Base-by-base conservation (phyloP, 1,140 invertebrate genomes). In the Aradophagus sp. region DNA sequence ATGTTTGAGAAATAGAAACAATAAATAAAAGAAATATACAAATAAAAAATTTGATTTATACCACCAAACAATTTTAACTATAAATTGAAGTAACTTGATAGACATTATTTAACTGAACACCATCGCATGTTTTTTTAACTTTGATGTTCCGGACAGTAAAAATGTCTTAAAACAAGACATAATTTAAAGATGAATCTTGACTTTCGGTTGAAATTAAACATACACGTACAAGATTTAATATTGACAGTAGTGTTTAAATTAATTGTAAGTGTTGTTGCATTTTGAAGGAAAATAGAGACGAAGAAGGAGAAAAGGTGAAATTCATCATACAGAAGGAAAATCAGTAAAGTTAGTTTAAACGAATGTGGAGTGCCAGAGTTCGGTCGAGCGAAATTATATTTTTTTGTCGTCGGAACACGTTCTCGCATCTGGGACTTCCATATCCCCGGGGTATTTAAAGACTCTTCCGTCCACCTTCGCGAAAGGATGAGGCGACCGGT, bases 401-500 rank as follows among this genome's bases (percentile, higher is more conserved):
- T 84, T n/a, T 81, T 81, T 80, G 80, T 82, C 78, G 75, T 80
- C 81, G 76, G 71, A 74, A 80, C 82, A 83, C 80, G 80, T 84
- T 77, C 69, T 68, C 75, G 71, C 70, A 76, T 76, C 71, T 76
- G 73, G 78, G 77, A 80, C 79, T 77, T 69, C 75, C 75, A 76
- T 80, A 81, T 83, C 80, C 80, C 81, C 69, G 50, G 82, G 82
- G 82, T 84, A 83, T 84, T 84, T 83, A 83, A 84, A 84, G 81
- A 83, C 80, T 80, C 77, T 77, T 79, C 74, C 73, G 75, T 81
- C 77, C 72, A 79, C 78, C 74, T 78, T 74, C 71, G 76, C 75
- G 75, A 55, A 65, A 72, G 70, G 67, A 72, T 66, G 70, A 76
- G 73, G 73, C 74, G 74, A 76, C 76, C 75, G 75, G 82, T 83